Conservation (phyloP, 1,140 invertebrate species). For the Geopemphigus sp. region DNA sequence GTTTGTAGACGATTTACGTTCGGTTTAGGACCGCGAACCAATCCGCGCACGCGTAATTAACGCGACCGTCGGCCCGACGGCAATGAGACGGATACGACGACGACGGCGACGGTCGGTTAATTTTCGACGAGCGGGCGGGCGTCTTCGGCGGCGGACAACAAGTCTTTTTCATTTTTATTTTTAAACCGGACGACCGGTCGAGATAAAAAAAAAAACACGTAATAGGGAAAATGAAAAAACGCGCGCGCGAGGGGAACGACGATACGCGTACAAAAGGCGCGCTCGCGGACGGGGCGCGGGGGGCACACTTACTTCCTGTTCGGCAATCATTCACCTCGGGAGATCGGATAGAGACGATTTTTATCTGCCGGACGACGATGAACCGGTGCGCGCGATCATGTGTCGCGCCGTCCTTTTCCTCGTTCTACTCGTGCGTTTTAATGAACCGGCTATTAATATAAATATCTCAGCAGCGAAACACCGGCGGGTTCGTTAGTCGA, state of each 20-base stretch:
- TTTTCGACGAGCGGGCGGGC: background rate
- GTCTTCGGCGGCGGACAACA: background rate
- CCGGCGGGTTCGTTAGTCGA: constrained; percentile 14
- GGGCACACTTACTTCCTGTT: constrained; percentile 23
- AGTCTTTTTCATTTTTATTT: constrained; percentile 41
- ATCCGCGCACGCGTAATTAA: background rate
- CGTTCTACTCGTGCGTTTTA: background rate
- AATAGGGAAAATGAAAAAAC: too few relatives aligned
- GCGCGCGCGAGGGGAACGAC: background rate
- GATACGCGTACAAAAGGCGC: background rate
- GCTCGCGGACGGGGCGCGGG: background rate
- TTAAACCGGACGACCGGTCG: constrained; percentile 15
- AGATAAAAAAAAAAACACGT: constrained; percentile 9
- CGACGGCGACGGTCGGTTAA: constrained; percentile 21
- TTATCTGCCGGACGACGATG: constrained; percentile 17
- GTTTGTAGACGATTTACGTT: too few relatives aligned
- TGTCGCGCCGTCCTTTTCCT: background rate
- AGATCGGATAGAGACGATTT: constrained; percentile 18
- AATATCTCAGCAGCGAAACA: background rate
- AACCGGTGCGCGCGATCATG: constrained; percentile 26
- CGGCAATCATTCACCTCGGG: constrained; percentile 26
- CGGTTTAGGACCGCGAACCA: too few relatives aligned
- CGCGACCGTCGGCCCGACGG: background rate
- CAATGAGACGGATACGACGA: background rate
- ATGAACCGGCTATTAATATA: constrained; percentile 39